These are phyloP conservation scores for Spinus pinus DNA, from an alignment of 2,797 vertebrate species.

Conservation along the genomic window DNA sequence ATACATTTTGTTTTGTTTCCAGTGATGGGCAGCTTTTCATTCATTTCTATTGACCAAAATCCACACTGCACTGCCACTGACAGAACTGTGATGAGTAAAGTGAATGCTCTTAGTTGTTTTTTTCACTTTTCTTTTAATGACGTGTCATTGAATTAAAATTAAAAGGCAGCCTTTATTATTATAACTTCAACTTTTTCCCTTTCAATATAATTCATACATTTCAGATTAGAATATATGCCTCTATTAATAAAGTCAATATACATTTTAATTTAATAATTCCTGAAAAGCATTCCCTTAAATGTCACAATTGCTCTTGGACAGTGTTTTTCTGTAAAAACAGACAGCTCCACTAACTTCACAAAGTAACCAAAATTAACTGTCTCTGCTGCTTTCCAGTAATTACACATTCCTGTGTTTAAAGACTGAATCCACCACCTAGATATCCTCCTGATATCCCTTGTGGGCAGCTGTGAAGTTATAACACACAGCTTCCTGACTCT, in stretches of 20 bases:
- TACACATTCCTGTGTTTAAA: neutral
- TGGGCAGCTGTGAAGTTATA: neutral
- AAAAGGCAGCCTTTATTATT: slow-evolving; percentile 2
- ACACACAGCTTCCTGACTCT: neutral
- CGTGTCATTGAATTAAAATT: neutral
- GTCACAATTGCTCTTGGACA: neutral
- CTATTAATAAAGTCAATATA: slow-evolving; percentile 7
- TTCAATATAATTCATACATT: neutral
- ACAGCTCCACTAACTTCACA: neutral
- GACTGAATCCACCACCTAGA: neutral
- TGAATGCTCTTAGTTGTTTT: neutral
- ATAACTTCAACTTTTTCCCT: neutral
- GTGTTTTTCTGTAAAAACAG: neutral
- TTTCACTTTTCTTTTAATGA: neutral
- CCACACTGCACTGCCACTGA: slow-evolving; percentile 6
- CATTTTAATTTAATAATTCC: neutral
- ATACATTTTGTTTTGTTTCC: slow-evolving; percentile 18
- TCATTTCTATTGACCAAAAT: slow-evolving; percentile 46
- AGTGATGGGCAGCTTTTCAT: slow-evolving; percentile 24
- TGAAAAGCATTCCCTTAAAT: neutral
- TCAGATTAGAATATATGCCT: slow-evolving; percentile 4
- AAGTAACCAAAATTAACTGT: slow-evolving; percentile 22
- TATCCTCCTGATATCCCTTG: neutral
- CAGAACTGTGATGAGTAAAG: slow-evolving; percentile 24
- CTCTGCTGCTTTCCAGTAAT: neutral